Conservation (phyloP, 2,113 vertebrate genomes). For the Crocuta crocuta region DNA sequence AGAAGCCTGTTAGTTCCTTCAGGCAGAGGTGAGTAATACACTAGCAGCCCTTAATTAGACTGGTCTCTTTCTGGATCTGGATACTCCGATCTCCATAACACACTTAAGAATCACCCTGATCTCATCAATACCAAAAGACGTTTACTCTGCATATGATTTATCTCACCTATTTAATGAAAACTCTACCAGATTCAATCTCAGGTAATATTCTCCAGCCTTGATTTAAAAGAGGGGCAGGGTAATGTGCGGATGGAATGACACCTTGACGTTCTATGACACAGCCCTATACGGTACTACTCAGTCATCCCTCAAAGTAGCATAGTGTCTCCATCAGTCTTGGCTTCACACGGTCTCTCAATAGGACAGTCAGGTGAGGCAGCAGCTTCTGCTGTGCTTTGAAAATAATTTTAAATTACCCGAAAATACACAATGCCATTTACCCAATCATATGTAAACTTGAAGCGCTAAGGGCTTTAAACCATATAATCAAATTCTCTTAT, state of each 20-base stretch:
- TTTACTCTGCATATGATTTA: background rate
- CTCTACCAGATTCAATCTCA: background rate
- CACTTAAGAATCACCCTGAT: background rate
- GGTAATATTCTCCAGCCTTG: background rate
- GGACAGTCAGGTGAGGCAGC: background rate
- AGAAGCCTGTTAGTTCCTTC: background rate
- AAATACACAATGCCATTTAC: background rate
- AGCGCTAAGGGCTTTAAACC: background rate
- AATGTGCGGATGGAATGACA: background rate
- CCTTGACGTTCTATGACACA: background rate
- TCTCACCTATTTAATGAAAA: background rate
- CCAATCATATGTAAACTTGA: constrained; percentile 24
- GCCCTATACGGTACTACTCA: background rate
- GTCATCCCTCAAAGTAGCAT: background rate
- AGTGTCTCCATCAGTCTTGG: background rate
- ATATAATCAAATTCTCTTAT: constrained; percentile 36
- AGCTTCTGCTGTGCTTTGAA: background rate
- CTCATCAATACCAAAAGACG: constrained; percentile 19
- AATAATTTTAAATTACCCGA: constrained; percentile 19
- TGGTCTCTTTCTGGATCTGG: background rate
- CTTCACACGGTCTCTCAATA: background rate
- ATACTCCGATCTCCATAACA: background rate
- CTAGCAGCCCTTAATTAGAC: background rate
- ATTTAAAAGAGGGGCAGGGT: background rate
- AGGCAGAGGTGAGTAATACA: background rate